Evolutionary conservation across 2,797 vertebrate species (phyloP).

Genomic region (Chelon labrosus): DNA sequence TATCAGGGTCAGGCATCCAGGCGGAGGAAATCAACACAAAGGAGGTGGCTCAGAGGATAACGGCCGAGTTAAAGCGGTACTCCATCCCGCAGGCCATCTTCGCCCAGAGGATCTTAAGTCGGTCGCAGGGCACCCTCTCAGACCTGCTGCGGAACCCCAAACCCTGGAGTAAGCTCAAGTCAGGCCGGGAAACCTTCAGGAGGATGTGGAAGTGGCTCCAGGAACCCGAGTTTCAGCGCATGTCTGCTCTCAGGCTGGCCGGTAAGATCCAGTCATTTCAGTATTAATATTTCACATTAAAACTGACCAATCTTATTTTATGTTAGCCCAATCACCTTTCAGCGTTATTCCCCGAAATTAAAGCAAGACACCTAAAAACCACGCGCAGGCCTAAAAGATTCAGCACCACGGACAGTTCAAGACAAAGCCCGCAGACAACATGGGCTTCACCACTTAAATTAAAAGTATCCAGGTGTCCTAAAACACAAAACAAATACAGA

Average conservation of each 20-base stretch:
- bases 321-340: not conserved
- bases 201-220: slow-evolving; percentile 99
- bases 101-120: slow-evolving; percentile 97
- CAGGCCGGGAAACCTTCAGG: slow-evolving; percentile 96
- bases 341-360: not conserved
- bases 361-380: slow-evolving; percentile 19
- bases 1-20: slow-evolving; percentile 86
- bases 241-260: slow-evolving; percentile 96
- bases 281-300: slow-evolving; percentile 25
- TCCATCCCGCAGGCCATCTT: slow-evolving; percentile 99
- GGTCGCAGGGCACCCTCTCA: slow-evolving; percentile 96
- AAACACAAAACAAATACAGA: not conserved
- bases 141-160: slow-evolving; percentile 98
- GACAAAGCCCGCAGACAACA: slow-evolving; percentile 7
- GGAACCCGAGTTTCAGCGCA: slow-evolving; percentile 97
- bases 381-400: slow-evolving; percentile 34
- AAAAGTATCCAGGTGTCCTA: not conserved
- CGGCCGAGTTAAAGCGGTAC: slow-evolving; percentile 96
- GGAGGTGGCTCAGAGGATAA: slow-evolving; percentile 98
- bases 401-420: slow-evolving; percentile 76
- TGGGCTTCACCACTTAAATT: not conserved
- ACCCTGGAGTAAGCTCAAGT: slow-evolving; percentile 99
- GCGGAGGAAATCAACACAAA: slow-evolving; percentile 98
- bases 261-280: slow-evolving; percentile 82
- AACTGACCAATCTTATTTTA: not conserved